Percentiles rank a stretch among this genome's conserved stretches.
Conservation (phyloP, 2,888 invertebrate genomes). For the Eupithecia vulgata region DNA sequence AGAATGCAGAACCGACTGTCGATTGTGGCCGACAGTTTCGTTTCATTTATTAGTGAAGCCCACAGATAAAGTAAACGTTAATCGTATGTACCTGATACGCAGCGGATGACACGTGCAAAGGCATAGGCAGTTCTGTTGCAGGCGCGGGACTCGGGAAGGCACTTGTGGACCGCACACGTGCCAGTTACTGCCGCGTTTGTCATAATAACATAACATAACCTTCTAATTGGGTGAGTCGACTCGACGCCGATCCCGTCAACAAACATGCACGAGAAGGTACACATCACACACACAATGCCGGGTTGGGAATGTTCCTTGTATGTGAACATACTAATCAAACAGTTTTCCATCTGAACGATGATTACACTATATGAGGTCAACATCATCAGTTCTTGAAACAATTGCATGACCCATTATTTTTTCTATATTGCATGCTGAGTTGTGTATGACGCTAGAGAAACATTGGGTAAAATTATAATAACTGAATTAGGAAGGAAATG, state of each 20-base stretch:
- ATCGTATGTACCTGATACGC: neutral
- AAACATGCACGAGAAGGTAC: neutral
- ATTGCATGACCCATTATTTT: neutral
- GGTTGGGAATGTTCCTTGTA: neutral
- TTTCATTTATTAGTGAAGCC: neutral
- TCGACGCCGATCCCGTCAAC: neutral
- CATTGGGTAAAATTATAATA: neutral
- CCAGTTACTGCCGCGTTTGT: constrained; percentile 14
- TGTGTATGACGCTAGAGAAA: neutral
- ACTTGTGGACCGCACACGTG: constrained; percentile 23
- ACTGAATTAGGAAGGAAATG: neutral
- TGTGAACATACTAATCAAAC: neutral
- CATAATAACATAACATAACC: too few species aligned
- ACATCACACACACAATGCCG: neutral
- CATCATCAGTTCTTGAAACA: neutral
- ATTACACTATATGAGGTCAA: neutral
- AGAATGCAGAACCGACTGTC: neutral
- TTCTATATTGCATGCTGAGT: neutral
- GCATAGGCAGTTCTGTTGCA: neutral
- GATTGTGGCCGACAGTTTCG: neutral
- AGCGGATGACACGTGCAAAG: neutral
- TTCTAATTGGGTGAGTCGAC: neutral
- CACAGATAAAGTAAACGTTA: neutral
- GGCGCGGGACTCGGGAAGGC: neutral
- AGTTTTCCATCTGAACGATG: neutral